Evolutionary conservation across 2,113 vertebrate genomes (phyloP).

Genomic region (Limnothrissa miodon): DNA sequence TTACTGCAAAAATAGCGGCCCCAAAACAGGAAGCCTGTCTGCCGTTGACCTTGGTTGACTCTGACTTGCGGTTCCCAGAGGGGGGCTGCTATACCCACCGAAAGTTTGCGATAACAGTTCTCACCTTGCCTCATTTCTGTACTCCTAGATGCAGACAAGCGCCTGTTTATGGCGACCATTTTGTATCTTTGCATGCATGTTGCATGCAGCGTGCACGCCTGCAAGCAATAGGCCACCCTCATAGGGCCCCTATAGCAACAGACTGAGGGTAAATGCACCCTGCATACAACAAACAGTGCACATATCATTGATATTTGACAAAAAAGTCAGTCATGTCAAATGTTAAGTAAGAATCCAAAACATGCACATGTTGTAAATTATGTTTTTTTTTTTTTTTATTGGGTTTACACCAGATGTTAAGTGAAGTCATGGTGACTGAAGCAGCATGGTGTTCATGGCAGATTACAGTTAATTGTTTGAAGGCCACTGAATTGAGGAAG

Average conservation of each 20-base stretch:
- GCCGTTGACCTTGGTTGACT: conserved; percentile 43
- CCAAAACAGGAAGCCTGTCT: conserved; percentile 51
- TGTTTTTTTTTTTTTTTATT: neutral
- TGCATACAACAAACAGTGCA: neutral
- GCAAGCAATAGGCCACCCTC: neutral
- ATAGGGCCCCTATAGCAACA: neutral
- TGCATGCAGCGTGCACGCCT: neutral
- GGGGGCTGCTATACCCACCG: conserved; percentile 20
- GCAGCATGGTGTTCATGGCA: conserved; percentile 20
- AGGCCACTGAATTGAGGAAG: conserved; percentile 67
- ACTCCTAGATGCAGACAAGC: conserved; percentile 22
- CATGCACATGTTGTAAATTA: neutral
- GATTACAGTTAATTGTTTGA: conserved; percentile 65
- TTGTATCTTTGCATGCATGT: neutral
- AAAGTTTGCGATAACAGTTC: conserved; percentile 31
- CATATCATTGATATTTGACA: neutral
- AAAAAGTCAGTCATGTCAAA: no score
- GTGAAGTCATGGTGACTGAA: conserved; percentile 29
- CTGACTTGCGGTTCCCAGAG: conserved; percentile 32
- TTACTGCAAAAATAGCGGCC: conserved; percentile 44
- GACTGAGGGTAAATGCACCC: neutral
- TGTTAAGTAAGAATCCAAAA: neutral
- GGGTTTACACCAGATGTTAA: neutral
- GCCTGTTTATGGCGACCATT: neutral
- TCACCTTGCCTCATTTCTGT: conserved; percentile 20